phyloP scores from a whole-genome alignment of 2,113 vertebrate species.

The Centropus bengalensis region DNA sequence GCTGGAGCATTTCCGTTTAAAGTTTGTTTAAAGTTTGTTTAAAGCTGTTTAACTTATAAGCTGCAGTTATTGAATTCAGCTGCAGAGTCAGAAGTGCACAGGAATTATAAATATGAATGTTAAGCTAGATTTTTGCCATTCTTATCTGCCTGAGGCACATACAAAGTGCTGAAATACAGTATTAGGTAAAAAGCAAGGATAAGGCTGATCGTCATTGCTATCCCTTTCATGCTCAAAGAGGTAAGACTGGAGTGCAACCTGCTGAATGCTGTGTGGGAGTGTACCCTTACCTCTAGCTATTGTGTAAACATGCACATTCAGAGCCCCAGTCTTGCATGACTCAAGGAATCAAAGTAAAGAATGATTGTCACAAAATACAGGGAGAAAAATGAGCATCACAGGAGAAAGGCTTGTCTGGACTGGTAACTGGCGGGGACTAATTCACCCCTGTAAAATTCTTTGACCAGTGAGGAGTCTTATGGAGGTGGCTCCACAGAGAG shows the following conservation, averaged over 20 bases:
- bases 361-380: not conserved
- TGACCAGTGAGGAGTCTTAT: not conserved
- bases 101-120: not conserved
- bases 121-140: not conserved
- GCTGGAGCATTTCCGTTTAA: not conserved
- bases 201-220: not conserved
- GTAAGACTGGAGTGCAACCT: not conserved
- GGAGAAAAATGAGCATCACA: not conserved
- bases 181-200: not conserved
- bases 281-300: not conserved
- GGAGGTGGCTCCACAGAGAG: not conserved
- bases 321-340: not conserved
- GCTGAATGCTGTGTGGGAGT: not conserved
- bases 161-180: not conserved
- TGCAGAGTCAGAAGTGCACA: not conserved
- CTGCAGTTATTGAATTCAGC: not conserved
- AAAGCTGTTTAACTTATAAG: not conserved
- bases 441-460: not conserved
- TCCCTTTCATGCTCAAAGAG: not conserved
- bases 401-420: not conserved
- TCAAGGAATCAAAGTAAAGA: not conserved
- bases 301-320: not conserved
- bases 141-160: not conserved
- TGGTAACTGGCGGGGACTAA: not conserved
- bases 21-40: not conserved